These are phyloP conservation scores for Uloborus diversus DNA, from an alignment of 1,140 invertebrate genomes.

Conservation along the genomic window DNA sequence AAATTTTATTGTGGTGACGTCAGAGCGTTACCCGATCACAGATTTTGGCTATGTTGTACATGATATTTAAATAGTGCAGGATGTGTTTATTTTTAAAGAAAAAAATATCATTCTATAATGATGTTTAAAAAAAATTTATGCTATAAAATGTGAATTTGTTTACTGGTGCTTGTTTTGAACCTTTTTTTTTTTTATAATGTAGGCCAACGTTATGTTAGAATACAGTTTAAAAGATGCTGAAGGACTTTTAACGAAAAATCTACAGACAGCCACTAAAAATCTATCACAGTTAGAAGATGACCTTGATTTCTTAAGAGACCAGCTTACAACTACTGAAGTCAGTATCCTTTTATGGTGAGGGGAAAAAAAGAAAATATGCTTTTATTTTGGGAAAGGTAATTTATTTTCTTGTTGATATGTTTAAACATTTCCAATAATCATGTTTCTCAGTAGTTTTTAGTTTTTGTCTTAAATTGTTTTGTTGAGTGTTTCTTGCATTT, in stretches of 20 bases:
- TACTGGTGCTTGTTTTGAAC: too few relatives aligned
- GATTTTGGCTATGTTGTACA: too few relatives aligned
- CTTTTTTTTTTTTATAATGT: slow-evolving; percentile 54
- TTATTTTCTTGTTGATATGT: not conserved
- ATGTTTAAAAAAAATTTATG: too few relatives aligned
- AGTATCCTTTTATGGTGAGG: slow-evolving; percentile 73
- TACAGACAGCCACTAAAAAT: slow-evolving; percentile 85
- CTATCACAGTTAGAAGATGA: slow-evolving; percentile 87
- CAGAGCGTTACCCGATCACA: too few relatives aligned
- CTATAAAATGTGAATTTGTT: too few relatives aligned
- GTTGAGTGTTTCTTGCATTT: not conserved
- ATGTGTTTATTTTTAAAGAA: too few relatives aligned
- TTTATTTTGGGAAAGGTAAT: not conserved
- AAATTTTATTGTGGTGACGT: too few relatives aligned
- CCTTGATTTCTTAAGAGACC: slow-evolving; percentile 91
- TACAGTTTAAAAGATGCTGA: slow-evolving; percentile 94
- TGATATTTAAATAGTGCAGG: too few relatives aligned
- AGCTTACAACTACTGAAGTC: slow-evolving; percentile 97
- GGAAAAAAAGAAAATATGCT: too few relatives aligned
- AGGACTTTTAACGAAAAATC: slow-evolving; percentile 85
- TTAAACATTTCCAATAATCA: not conserved
- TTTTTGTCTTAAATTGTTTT: not conserved
- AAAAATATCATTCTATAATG: too few relatives aligned
- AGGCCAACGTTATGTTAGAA: slow-evolving; percentile 98
- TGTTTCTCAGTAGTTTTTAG: not conserved